These are phyloP conservation scores for Dexiosoma caninum DNA, from an alignment of 2,888 invertebrate genomes.

Conservation along the genomic window DNA sequence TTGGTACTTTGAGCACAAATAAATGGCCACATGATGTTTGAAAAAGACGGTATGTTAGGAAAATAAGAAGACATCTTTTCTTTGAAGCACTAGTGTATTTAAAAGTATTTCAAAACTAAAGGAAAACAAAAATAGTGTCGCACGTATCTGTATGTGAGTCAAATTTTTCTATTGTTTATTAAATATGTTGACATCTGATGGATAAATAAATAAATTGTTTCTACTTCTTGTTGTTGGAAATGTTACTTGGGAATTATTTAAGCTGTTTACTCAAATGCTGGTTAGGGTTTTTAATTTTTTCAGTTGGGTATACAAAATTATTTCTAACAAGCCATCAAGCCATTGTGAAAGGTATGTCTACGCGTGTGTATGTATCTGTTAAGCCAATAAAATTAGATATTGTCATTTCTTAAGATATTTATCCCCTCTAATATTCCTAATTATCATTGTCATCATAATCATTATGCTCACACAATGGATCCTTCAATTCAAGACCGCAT, in stretches of 20 bases:
- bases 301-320: too few species aligned
- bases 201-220: background rate
- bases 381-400: too few species aligned
- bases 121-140: background rate
- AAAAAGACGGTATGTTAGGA: background rate
- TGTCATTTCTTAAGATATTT: too few species aligned
- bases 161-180: background rate
- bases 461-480: too few species aligned
- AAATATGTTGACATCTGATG: conserved; percentile 4
- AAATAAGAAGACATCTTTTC: background rate
- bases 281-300: too few species aligned
- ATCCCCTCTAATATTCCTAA: too few species aligned
- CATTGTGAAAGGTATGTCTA: too few species aligned
- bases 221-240: background rate
- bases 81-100: conserved; percentile 6
- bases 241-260: background rate
- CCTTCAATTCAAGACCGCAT: too few species aligned
- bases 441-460: too few species aligned
- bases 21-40: conserved; percentile 24
- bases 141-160: background rate
- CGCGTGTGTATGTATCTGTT: too few species aligned
- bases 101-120: background rate
- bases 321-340: too few species aligned
- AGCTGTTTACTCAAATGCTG: background rate
- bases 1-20: conserved; percentile 29